These are phyloP conservation scores for Taenaris catops DNA, from an alignment of 2,888 invertebrate species.

Conservation along the genomic window DNA sequence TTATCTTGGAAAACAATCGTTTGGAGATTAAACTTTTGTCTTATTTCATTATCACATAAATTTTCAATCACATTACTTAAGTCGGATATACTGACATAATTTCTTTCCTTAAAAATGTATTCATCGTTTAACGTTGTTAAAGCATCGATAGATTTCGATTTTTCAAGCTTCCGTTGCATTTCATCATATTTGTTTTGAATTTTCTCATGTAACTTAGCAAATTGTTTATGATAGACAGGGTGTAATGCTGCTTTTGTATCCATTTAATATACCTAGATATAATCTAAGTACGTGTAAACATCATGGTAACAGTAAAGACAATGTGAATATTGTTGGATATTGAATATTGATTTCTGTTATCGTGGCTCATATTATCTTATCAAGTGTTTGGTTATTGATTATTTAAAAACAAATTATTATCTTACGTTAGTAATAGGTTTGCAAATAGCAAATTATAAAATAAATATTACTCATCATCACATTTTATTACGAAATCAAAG, in stretches of 20 bases:
- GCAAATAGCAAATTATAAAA: conserved; percentile 4
- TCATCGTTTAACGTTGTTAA: conserved; percentile 40
- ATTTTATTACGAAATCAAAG: too few species aligned
- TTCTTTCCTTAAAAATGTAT: conserved; percentile 33
- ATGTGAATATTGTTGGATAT: conserved; percentile 18
- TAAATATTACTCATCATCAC: conserved; percentile 13
- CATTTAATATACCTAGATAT: conserved; percentile 11
- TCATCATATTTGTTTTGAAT: conserved; percentile 59
- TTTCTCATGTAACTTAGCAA: conserved; percentile 50
- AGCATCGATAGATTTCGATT: conserved; percentile 58
- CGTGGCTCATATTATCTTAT: conserved; percentile 38
- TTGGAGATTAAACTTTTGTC: conserved; percentile 17
- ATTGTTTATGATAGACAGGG: conserved; percentile 33
- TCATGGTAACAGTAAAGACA: conserved; percentile 19
- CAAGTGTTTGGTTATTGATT: conserved; percentile 49
- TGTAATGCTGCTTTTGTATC: conserved; percentile 8
- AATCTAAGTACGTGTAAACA: conserved; percentile 13
- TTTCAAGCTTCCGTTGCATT: conserved; percentile 59
- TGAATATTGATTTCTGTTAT: conserved; percentile 25
- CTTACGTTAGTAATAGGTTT: not conserved
- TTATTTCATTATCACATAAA: conserved; percentile 3
- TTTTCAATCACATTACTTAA: conserved; percentile 31
- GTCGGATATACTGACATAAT: conserved; percentile 34
- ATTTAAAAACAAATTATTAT: conserved; percentile 37
- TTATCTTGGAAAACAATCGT: conserved; percentile 35